Conservation (phyloP, 2,113 vertebrate genomes). For the Hydropotes inermis region DNA sequence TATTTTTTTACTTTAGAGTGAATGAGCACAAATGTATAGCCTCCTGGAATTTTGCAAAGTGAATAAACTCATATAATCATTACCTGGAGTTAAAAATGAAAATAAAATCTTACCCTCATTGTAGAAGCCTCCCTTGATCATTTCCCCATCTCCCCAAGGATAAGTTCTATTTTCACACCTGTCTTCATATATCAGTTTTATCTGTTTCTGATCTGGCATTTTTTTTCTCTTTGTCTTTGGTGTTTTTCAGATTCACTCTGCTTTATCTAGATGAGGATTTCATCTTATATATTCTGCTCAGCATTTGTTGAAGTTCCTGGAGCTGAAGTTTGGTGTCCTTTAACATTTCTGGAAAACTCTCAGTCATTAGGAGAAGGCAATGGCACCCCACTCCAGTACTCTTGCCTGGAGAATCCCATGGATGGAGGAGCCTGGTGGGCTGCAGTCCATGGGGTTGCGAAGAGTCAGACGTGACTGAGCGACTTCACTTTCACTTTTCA, state of each 20-base stretch:
- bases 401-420: no score
- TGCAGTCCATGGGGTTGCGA: no score
- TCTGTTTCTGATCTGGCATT: background rate
- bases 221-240: background rate
- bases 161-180: background rate
- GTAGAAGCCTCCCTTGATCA: background rate
- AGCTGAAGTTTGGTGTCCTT: background rate
- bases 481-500: no score
- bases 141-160: background rate
- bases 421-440: no score
- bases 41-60: slow-evolving; percentile 29
- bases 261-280: background rate
- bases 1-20: background rate
- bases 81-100: background rate
- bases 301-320: background rate
- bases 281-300: background rate
- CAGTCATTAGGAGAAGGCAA: background rate
- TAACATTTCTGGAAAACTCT: background rate
- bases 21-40: background rate
- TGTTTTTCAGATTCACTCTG: background rate
- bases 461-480: no score
- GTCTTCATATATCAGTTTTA: background rate
- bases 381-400: no score
- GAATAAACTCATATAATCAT: background rate
- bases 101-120: background rate